Percentiles rank a stretch among this genome's conserved stretches.
phyloP scores from a whole-genome alignment of 2,888 invertebrate species.

The Acronicta psi region DNA sequence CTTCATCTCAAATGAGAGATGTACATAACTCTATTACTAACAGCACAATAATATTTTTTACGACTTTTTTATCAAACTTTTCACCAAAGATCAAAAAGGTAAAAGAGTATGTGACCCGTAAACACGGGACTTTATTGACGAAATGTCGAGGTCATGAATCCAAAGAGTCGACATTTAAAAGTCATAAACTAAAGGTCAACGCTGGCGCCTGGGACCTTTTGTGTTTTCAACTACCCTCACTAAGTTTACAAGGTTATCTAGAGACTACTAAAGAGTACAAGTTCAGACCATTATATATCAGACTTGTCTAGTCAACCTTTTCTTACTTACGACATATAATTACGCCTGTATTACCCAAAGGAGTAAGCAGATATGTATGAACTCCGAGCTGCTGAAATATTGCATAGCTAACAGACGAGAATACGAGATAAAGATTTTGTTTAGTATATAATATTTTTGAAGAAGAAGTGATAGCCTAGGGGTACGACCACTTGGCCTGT shows the following conservation, averaged over 20 bases:
- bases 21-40: no score
- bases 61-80: not conserved
- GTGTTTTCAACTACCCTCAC: slow-evolving; percentile 17
- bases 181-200: slow-evolving; percentile 67
- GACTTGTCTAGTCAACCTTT: not conserved
- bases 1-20: no score
- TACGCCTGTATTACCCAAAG: no score
- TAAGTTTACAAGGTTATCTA: slow-evolving; percentile 43
- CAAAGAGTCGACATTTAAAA: slow-evolving; percentile 63
- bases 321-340: no score
- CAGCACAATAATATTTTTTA: not conserved
- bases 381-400: no score
- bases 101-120: slow-evolving; percentile 28
- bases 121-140: slow-evolving; percentile 53
- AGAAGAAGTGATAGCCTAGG: no score
- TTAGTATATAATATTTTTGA: no score
- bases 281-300: not conserved
- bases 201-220: slow-evolving; percentile 49
- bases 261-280: slow-evolving; percentile 8
- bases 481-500: no score
- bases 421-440: no score
- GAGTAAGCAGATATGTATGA: no score
- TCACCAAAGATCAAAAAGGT: slow-evolving; percentile 20
- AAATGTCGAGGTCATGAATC: slow-evolving; percentile 58
- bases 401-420: no score